Conservation (phyloP, 30 jellyfish, hydroid and myxozoan species). For the Hydractinia symbiolongicarpus region DNA sequence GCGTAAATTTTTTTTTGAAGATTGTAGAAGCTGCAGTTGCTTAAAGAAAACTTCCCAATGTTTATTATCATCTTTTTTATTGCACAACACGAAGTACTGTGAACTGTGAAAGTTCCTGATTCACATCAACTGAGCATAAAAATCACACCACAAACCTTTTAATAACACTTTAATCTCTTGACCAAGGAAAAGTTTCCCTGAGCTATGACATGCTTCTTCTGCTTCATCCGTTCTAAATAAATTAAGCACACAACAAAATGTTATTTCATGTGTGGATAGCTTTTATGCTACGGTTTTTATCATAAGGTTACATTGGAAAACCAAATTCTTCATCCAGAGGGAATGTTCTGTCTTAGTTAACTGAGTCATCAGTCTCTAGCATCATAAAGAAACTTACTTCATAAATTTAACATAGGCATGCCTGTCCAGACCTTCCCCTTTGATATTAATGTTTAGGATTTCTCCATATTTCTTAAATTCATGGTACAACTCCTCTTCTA, state of each 20-base stretch:
- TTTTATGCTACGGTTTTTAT: not conserved
- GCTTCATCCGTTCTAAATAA: slow-evolving; percentile 77
- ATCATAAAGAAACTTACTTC: slow-evolving; percentile 38
- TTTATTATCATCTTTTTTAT: too few relatives aligned
- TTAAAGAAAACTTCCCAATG: too few relatives aligned
- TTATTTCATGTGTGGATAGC: not conserved
- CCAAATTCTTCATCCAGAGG: too few relatives aligned
- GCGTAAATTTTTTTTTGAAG: too few relatives aligned
- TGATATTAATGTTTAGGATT: slow-evolving; percentile 54
- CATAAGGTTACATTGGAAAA: too few relatives aligned
- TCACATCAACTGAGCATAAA: too few relatives aligned
- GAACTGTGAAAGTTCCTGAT: too few relatives aligned
- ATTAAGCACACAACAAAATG: slow-evolving; percentile 2
- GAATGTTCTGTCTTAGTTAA: too few relatives aligned
- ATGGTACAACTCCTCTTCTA: slow-evolving; percentile 89
- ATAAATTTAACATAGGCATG: slow-evolving; percentile 71
- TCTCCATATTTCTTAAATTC: slow-evolving; percentile 96
- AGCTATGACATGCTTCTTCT: slow-evolving; percentile 63
- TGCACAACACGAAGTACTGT: too few relatives aligned
- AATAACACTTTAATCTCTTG: slow-evolving; percentile 70
- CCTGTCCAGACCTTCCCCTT: slow-evolving; percentile 85
- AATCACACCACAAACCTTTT: slow-evolving; percentile 47
- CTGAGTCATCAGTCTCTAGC: not conserved
- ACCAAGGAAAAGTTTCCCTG: slow-evolving; percentile 88
- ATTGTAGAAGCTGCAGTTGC: too few relatives aligned